These are phyloP conservation scores for Prunella strophiata DNA, from an alignment of 2,797 vertebrate species.

Conservation along the genomic window DNA sequence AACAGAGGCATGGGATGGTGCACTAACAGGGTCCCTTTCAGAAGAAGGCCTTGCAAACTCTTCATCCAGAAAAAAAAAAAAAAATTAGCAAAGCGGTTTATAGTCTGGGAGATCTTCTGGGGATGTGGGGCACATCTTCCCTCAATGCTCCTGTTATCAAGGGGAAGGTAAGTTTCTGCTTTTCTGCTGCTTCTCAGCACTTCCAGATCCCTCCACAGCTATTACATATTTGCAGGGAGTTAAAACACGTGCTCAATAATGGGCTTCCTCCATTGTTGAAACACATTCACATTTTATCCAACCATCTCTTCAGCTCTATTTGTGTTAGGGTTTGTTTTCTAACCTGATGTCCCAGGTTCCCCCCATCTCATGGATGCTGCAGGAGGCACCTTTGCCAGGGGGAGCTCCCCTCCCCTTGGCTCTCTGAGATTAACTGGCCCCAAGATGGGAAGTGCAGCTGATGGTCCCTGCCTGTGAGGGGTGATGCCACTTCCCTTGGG, in stretches of 20 bases:
- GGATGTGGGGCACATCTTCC: fast-evolving
- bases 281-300: background rate
- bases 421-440: background rate
- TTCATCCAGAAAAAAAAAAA: background rate
- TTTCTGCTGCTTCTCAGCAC: background rate
- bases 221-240: background rate
- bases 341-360: background rate
- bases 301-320: background rate
- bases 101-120: background rate
- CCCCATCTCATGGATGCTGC: background rate
- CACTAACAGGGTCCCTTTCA: background rate
- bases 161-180: background rate
- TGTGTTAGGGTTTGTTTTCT: background rate
- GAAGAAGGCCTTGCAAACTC: background rate
- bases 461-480: background rate
- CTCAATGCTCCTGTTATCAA: background rate
- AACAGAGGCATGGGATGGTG: background rate
- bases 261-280: background rate
- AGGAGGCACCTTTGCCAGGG: background rate
- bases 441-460: fast-evolving
- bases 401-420: background rate
- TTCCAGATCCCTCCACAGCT: background rate
- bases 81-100: background rate
- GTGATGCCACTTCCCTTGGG: background rate
- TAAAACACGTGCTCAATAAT: background rate